Conservation (phyloP, 1,140 invertebrate species). For the Bombus waltoni region DNA sequence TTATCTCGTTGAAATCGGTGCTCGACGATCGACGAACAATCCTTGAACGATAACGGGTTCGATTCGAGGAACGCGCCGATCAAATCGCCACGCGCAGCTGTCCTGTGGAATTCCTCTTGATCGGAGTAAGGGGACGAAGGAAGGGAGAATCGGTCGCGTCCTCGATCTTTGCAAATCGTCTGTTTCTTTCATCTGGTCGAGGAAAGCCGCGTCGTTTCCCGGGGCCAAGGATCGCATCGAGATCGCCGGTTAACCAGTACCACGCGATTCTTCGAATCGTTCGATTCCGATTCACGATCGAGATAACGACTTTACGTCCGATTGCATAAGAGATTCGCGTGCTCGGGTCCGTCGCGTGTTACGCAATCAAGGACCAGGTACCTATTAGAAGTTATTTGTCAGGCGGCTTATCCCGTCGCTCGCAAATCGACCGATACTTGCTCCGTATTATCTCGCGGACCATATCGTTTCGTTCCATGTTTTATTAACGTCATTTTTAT, state of each 20-base stretch:
- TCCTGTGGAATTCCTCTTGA: neutral
- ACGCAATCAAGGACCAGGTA: constrained; percentile 4
- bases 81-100: neutral
- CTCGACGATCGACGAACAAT: neutral
- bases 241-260: neutral
- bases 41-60: neutral
- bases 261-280: neutral
- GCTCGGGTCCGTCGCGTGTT: neutral
- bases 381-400: neutral
- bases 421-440: too few relatives aligned
- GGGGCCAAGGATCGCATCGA: neutral
- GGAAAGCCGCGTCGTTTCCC: neutral
- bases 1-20: neutral
- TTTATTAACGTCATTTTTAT: neutral
- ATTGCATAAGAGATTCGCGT: constrained; percentile 18
- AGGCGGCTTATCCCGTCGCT: fast-evolving
- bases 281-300: constrained; percentile 26
- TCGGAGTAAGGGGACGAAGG: too few relatives aligned
- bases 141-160: neutral
- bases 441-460: neutral
- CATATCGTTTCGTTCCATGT: neutral
- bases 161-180: neutral
- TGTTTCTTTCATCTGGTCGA: neutral
- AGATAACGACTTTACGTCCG: neutral
- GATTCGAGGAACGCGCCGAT: neutral